Percentiles rank a stretch among this genome's conserved stretches.
phyloP scores from a whole-genome alignment of 2,888 invertebrate species.

The Enchytraeus crypticus region DNA sequence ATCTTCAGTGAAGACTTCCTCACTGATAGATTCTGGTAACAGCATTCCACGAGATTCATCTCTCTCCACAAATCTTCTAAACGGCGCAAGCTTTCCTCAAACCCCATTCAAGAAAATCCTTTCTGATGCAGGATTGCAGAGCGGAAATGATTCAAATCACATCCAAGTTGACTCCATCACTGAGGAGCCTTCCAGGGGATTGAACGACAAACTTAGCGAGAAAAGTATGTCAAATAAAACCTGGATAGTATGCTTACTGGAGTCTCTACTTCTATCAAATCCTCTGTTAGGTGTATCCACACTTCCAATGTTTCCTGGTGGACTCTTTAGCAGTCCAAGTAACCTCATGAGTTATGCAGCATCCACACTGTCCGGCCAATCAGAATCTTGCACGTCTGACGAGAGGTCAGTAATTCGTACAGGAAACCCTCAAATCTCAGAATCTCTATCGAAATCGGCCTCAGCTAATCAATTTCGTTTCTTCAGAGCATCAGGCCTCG shows the following conservation, averaged over 20 bases:
- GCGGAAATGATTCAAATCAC: too few species aligned
- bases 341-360: constrained; percentile 14
- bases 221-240: too few species aligned
- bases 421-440: too few species aligned
- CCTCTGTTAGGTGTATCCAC: background rate
- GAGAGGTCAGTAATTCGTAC: too few species aligned
- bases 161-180: constrained; percentile 10
- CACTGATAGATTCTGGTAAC: too few species aligned
- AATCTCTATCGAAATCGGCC: too few species aligned
- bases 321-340: constrained; percentile 4
- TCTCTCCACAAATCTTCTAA: background rate
- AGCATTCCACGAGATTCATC: too few species aligned
- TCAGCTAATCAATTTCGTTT: background rate
- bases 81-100: background rate
- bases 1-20: too few species aligned
- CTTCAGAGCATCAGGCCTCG: background rate
- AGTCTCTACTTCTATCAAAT: too few species aligned
- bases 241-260: too few species aligned
- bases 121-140: background rate
- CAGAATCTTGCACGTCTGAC: too few species aligned
- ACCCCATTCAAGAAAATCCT: background rate
- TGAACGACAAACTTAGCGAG: too few species aligned
- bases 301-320: background rate
- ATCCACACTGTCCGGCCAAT: background rate
- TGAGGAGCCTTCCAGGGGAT: constrained; percentile 33